Base-by-base conservation (phyloP, 2,888 invertebrate species). In the Sympetrum striolatum region DNA sequence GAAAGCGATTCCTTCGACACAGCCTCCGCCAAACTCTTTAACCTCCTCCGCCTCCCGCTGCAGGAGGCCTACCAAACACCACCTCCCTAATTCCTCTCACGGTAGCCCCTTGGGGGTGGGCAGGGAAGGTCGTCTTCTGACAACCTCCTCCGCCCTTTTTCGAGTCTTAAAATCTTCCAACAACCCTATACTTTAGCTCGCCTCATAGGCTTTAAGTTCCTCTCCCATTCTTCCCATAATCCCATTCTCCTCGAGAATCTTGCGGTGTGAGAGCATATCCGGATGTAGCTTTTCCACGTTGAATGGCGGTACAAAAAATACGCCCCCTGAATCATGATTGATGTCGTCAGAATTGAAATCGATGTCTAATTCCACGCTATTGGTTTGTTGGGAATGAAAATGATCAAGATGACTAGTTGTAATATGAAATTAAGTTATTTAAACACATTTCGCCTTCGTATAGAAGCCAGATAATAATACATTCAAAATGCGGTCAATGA, bases 1-100 rank as follows among this genome's bases (percentile, higher is more conserved):
- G 86, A 86, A 86, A 86, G 86, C 86, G 86, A 86, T 86, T 86
- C 86, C 86, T 86, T 86, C 86, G 86, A 86, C 86, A 86, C 58
- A 39, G 86, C 86, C 86, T 60, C 39, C n/a, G n/a, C 81, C 81
- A 25, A 25, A 39, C 81, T 31, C 48, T 48, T 48, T 44, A 44
- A 81, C 81, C 48, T 31, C 53, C 81, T 53, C 53, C 48, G 10
- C 31, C n/a, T 48, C 25, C 58, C 82, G 31, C 58, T 35, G 31
- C 82, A 35, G 53, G 82, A 82, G 82, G 31, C 82, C 53, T 31
- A 58, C 58, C 82, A 81, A 82, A 58, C 53, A 35, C 82, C 53
- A 35, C 82, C 82, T 82, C 53, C 82, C 82, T 82, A 82, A 82
- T 82, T 82, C 82, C 82, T 53, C 53, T 82, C 31, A 82, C 82